Evolutionary conservation across 2,888 invertebrate genomes (phyloP).

Genomic region (Lapara coniferarum): DNA sequence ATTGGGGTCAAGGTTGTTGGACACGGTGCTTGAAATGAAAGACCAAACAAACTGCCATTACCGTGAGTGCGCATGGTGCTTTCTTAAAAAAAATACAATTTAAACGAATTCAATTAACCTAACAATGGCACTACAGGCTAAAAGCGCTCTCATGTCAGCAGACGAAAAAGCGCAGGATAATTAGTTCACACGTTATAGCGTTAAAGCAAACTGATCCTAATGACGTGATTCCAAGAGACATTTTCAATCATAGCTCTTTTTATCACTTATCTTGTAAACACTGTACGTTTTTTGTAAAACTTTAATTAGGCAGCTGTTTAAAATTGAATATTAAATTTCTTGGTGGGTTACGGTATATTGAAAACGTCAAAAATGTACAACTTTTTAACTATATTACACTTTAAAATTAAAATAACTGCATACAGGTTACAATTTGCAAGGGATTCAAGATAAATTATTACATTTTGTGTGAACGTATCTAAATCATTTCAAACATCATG

Average conservation of each 20-base stretch:
- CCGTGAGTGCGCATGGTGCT: neutral
- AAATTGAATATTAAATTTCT: neutral
- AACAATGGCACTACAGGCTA: constrained; percentile 18
- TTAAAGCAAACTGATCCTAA: neutral
- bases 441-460: no score
- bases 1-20: constrained; percentile 11
- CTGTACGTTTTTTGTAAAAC: neutral
- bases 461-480: no score
- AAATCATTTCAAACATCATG: no score
- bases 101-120: constrained; percentile 16
- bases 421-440: no score
- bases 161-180: constrained; percentile 14
- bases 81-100: constrained; percentile 12
- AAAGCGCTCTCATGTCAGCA: constrained; percentile 15
- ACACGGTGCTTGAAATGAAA: constrained; percentile 12
- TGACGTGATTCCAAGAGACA: neutral
- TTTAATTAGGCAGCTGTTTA: neutral
- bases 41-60: neutral
- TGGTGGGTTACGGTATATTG: neutral
- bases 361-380: neutral
- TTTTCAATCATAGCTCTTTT: neutral
- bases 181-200: constrained; percentile 1
- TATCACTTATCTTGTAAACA: neutral
- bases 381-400: neutral
- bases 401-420: no score